Evolutionary conservation across 2,797 vertebrate species (phyloP).

Genomic region (Sorex maritimensis): DNA sequence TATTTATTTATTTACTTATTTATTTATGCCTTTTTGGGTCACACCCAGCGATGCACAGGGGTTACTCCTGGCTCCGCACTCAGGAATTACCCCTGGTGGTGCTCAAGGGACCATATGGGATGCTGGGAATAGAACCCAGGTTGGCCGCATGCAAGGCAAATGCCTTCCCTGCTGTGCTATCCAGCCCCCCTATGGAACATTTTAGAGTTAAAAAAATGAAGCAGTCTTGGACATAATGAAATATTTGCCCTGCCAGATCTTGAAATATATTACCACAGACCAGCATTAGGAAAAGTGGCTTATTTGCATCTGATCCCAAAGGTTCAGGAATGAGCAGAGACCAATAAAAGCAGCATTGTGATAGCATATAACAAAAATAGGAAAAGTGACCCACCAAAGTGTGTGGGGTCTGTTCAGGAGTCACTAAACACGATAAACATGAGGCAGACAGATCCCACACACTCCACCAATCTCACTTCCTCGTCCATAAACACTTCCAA

Average conservation of each 20-base stretch:
- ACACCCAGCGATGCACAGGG: no score
- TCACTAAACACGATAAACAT: neutral
- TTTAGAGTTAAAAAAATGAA: constrained; percentile 25
- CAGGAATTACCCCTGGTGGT: no score
- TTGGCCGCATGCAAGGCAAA: no score
- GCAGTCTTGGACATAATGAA: neutral
- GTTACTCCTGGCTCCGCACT: no score
- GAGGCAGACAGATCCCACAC: neutral
- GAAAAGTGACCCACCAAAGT: neutral
- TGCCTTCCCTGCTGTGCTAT: no score
- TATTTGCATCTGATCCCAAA: neutral
- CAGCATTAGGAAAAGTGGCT: neutral
- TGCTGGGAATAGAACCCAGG: no score
- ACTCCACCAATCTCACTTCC: neutral
- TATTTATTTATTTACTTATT: neutral
- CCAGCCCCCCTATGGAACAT: no score
- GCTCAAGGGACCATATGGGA: no score
- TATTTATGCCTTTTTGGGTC: no score
- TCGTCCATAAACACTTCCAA: neutral
- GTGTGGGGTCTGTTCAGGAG: neutral
- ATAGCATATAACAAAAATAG: neutral
- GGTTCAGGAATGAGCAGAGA: neutral
- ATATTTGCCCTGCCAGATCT: no score
- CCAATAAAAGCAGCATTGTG: neutral
- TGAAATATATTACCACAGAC: neutral